Evolutionary conservation across 2,888 invertebrate genomes (phyloP), one percentile per base, ranked within the genome.

Genomic region (Taenaris catops): DNA sequence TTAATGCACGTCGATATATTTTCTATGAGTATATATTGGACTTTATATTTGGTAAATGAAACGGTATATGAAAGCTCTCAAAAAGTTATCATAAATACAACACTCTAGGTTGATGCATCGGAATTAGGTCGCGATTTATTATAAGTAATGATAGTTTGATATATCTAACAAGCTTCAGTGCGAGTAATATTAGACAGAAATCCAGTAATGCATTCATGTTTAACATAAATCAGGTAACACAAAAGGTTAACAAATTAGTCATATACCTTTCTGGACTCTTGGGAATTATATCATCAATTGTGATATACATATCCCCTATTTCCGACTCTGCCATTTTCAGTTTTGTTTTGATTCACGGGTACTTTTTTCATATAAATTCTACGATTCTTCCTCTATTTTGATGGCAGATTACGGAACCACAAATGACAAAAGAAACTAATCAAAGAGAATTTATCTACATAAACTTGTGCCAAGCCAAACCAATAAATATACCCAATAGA

Each of bases 201-300:
- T n/a, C n/a, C n/a, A n/a, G n/a, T n/a, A n/a, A n/a, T n/a, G n/a
- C n/a, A n/a, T n/a, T n/a, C n/a, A n/a, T n/a, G n/a, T n/a, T n/a
- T n/a, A n/a, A n/a, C n/a, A n/a, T n/a, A n/a, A n/a, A n/a, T n/a
- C n/a, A n/a, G n/a, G n/a, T n/a, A n/a, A n/a, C n/a, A n/a, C n/a
- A n/a, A n/a, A n/a, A n/a, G n/a, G n/a, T 34, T 41, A 36, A 36
- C 8, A 36, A 37, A 35, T 21, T 16, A 34, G 16, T 11, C 20
- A 9, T 25, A 14, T 76, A 84, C 86, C 83, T 83, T 70, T 86
- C 86, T 25, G 81, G 75, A 58, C 83, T 84, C 61, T 86, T 86
- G 32, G 86, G 84, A 57, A 86, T 76, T 58, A 86, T 70, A 63
- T 84, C 83, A 51, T 86, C 84, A 46, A 84, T 83, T 25, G 76